Percentiles rank a stretch among this genome's conserved stretches.
phyloP scores from a whole-genome alignment of 2,113 vertebrate genomes.

The Mirza zaza region DNA sequence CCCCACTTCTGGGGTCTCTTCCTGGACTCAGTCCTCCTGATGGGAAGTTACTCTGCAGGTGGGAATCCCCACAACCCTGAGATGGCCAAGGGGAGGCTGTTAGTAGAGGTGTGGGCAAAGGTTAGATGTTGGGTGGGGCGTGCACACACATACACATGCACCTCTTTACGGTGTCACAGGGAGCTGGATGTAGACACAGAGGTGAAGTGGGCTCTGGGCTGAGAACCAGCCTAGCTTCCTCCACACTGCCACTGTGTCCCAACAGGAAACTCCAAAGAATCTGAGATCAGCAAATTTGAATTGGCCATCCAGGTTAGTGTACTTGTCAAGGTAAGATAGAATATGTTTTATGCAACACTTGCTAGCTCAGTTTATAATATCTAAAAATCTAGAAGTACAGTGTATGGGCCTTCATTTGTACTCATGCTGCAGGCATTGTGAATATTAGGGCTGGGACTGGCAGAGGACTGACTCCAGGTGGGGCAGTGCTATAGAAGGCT shows the following conservation, averaged over 20 bases:
- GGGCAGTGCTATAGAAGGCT: background rate
- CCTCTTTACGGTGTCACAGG: background rate
- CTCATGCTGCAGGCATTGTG: background rate
- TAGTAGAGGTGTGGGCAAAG: background rate
- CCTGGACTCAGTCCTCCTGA: background rate
- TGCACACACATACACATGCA: background rate
- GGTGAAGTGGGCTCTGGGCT: background rate
- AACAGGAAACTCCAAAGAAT: background rate
- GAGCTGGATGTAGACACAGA: background rate
- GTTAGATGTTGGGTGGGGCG: background rate
- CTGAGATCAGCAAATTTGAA: background rate
- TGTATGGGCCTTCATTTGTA: background rate
- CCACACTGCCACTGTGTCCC: background rate
- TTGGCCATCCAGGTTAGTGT: background rate
- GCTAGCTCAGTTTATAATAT: background rate
- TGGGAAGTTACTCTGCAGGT: background rate
- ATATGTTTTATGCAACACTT: background rate
- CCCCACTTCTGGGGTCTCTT: background rate
- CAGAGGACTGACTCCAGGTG: background rate
- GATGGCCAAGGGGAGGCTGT: background rate
- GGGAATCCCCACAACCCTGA: background rate
- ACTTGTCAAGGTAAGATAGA: background rate
- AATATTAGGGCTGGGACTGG: background rate
- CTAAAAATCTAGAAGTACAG: background rate
- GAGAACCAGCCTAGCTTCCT: background rate